Conservation (phyloP, 2,797 vertebrate species). For the Lepilemur ruficaudatus region DNA sequence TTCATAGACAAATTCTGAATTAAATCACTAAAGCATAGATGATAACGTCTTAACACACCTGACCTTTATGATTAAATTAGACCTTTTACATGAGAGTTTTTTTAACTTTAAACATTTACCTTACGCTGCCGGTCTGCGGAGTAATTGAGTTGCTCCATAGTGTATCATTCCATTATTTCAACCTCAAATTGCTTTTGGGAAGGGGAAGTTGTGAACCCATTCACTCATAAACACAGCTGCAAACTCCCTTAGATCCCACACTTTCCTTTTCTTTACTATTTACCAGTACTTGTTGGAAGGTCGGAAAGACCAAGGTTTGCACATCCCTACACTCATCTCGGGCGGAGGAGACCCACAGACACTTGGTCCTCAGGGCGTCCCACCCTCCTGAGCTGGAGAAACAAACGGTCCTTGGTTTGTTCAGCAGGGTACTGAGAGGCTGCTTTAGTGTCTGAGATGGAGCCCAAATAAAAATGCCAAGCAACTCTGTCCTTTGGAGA, state of each 20-base stretch:
- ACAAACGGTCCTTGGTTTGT: background rate
- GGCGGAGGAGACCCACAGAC: background rate
- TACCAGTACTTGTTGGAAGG: too few relatives aligned
- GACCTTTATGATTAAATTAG: background rate
- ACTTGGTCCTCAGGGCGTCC: fast-evolving
- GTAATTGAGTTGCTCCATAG: background rate
- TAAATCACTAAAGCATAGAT: background rate
- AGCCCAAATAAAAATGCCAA: background rate
- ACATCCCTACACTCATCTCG: fast-evolving
- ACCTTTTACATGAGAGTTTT: background rate
- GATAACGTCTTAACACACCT: background rate
- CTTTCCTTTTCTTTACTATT: background rate
- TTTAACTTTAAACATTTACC: background rate
- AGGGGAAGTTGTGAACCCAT: background rate
- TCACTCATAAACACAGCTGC: background rate
- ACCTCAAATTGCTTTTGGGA: background rate
- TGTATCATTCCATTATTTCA: background rate
- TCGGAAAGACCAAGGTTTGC: background rate
- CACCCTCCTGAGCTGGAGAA: background rate
- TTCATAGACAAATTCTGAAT: background rate
- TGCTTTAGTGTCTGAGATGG: background rate
- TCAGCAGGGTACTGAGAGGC: background rate
- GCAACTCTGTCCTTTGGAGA: background rate
- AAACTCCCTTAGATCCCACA: fast-evolving
- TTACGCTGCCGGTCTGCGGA: background rate